Evolutionary conservation across 2,888 invertebrate genomes (phyloP), one percentile per base, ranked within the genome.

Genomic region (Drosophila mimica): DNA sequence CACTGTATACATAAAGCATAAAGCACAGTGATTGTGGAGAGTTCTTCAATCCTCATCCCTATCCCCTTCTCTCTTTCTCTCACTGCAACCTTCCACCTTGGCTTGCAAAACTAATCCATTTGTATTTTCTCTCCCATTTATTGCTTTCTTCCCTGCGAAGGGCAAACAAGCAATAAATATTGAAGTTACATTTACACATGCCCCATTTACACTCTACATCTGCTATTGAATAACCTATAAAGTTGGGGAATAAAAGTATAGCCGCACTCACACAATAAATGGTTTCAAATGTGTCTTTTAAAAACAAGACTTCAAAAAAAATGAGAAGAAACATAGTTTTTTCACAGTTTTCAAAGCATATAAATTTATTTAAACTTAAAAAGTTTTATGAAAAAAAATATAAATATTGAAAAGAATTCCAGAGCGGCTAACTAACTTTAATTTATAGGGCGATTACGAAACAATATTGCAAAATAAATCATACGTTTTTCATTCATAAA

Each of bases 61-160:
- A 13, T 13, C 20, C 3, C 5, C 43, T 5, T 34, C 11, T 20
- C 43, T 13, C 2, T 43, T 20, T 43, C 11, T 11, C 20, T 3
- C 20, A 20, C 20, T 43, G 20, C 20, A 15, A 36, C 2, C 13
- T 15, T 36, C 15, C 15, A 43, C 11, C 11, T 43, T 43, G 20
- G 20, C 43, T 43, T 43, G 20, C 20, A 20, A 43, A 43, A 43
- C 43, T 20, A 20, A 20, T 43, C 2, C 20, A 40, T 20, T 40
- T 40, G 11, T 40, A 40, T 40, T 40, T n/a, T 20, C 40, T 40
- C n/a, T 11, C 40, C 11, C 11, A 20, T 11, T 40, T 40, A 4
- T 54, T 52, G 65, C 60, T 40, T 28, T 60, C 63, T 71, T 79
- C 81, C 76, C 72, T 76, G 76, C 76, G 79, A 71, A 68, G n/a